Base-by-base conservation (phyloP, 2,113 vertebrate species). In the Plectropomus leopardus region DNA sequence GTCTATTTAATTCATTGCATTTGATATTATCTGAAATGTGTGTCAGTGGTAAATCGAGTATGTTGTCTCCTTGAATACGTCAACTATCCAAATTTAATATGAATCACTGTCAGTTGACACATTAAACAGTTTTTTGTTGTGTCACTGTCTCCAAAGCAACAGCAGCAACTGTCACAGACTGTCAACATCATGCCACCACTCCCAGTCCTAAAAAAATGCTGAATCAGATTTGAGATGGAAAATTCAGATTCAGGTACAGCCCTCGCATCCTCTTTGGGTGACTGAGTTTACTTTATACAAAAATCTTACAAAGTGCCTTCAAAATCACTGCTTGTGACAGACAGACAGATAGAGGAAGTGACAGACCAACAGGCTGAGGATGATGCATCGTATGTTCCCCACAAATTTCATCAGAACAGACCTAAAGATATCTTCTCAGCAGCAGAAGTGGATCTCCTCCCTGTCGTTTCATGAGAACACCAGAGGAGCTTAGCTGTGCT, bases 401-500 rank as follows among this genome's bases (percentile, higher is more conserved):
- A 7, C 17, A 36, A 11, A n/a, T 13, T 57, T 19, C 21, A 66
- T 63, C 26, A 21, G 61, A 74, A 67, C 10, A 36, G 1, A 36
- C 64, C 16, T 47, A 24, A 9, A 40, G 34, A 6, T 19, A 10
- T 61, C 60, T 19, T 34, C 21, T 51, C 15, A 19, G 5, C 36
- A 28, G 40, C n/a, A 63, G 28, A 68, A 47, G 23, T 21, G 24
- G 7, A 32, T 68, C 17, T 36, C 23, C 54, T 59, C 28, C 32
- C 55, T 26, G 51, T 13, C 36, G 32, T 61, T 51, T 73, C n/a
- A 11, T 40, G 59, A 42, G 15, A 24, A 44, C 42, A 51, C 23
- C 48, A 51, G 47, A 51, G 40, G 57, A 72, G 74, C 53, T 82
- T 80, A 80, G 45, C 68, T 79, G 57, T 74, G 32, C 76, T 40